Evolutionary conservation across 2,888 invertebrate genomes (phyloP).

Genomic region (Cephus sareptanus): DNA sequence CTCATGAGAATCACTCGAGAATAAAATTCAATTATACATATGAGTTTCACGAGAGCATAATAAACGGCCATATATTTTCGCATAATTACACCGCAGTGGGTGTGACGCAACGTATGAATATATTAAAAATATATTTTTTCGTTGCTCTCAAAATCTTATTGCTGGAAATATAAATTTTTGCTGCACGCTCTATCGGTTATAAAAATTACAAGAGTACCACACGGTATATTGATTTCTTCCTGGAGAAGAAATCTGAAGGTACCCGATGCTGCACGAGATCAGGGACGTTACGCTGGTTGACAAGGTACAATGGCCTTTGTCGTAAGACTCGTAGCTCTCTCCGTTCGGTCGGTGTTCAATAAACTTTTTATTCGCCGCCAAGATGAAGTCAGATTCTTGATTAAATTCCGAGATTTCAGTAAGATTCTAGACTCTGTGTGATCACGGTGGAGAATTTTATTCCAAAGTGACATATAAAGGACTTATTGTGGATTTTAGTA

Average conservation of each 20-base stretch:
- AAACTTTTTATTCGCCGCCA: not conserved
- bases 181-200: not conserved
- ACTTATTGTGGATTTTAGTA: not conserved
- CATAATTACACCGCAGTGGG: not conserved
- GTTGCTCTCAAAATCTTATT: not conserved
- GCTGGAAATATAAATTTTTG: not conserved
- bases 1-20: not conserved
- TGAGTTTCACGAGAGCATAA: not conserved
- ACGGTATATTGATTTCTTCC: not conserved
- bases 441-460: not conserved
- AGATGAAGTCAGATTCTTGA: not conserved
- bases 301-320: conserved; percentile 4
- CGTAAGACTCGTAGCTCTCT: not conserved
- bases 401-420: not conserved
- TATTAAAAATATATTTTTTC: too few species aligned
- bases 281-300: not conserved
- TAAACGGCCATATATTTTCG: not conserved
- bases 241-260: not conserved
- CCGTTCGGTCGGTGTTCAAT: not conserved
- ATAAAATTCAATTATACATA: not conserved
- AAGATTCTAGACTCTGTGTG: not conserved
- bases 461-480: not conserved
- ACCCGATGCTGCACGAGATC: not conserved
- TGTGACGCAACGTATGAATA: not conserved
- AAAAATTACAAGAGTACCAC: not conserved